Base-by-base conservation (phyloP, 92 coral and sea anemone species). In the Palythoa heliodiscus region DNA sequence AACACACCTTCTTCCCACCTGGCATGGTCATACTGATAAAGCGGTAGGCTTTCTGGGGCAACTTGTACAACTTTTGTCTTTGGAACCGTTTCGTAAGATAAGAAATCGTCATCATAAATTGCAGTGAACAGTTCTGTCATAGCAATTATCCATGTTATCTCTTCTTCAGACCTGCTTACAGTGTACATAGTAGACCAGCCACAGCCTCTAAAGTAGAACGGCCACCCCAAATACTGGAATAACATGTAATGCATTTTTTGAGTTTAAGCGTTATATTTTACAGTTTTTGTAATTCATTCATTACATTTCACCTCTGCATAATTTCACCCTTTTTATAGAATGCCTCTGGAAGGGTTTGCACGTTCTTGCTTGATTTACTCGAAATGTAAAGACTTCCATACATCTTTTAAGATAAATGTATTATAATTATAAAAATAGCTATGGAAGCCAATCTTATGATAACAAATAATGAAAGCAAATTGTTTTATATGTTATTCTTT, bases 11-110 rank as follows among this genome's bases (percentile, higher is more conserved):
- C 74, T 54, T 78, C 84, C 89, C 92, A 78, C 19, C 54, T 63
- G 25, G 78, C 84, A 75, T 86, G 89, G 57, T 86, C 83, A 76
- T 82, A 89, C 2, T 57, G 66, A 77, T 40, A 87, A 24, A 24
- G 23, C 11, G 92, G 88, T 24, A 82, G 60, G 61, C 89, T 86
- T 52, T 52, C 89, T 11, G 88, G 89, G 60, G 87, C 68, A 35
- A 90, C 70, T 54, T 53, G 82, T 22, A 79, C 39, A 13, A 20
- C 29, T 55, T 86, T 86, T 23, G 22, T 70, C 71, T 66, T 66
- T 20, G 25, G 71, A 7, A 66, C 71, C 38, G 71, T 66, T 66
- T 66, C 12, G 64, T 67, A 67, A 5, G 71, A 67, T 14, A 20
- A 67, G 71, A 67, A 67, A 24, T 20, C 37, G 35, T 67, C 71